Conservation (phyloP, 1,140 invertebrate genomes). For the Aricia agestis region DNA sequence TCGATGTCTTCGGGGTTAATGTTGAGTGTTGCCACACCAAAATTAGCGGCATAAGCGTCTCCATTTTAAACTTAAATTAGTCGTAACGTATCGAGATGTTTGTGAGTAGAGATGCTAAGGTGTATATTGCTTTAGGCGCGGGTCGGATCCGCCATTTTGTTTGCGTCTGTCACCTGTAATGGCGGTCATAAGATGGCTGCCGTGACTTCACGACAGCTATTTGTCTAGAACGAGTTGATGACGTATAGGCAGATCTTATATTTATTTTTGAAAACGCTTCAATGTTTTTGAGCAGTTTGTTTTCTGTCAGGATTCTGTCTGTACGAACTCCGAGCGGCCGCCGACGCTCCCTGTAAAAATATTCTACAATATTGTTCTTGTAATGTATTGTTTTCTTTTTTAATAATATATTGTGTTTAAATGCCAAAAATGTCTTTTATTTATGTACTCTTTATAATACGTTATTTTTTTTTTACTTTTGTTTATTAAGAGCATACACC, state of each 20-base stretch:
- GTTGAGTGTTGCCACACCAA: neutral
- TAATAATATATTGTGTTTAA: constrained; percentile 74
- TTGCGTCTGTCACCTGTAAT: constrained; percentile 10
- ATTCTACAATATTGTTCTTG: constrained; percentile 69
- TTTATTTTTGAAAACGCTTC: constrained; percentile 6
- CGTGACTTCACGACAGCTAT: constrained; percentile 14
- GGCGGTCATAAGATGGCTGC: neutral
- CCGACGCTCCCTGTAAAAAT: constrained; percentile 48
- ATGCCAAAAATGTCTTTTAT: constrained; percentile 40
- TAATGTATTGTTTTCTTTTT: constrained; percentile 73
- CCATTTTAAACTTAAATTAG: constrained; percentile 24
- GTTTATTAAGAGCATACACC: no score
- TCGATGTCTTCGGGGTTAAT: neutral
- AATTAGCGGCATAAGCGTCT: constrained; percentile 20
- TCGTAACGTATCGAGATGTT: constrained; percentile 34
- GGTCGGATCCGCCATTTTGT: constrained; percentile 23
- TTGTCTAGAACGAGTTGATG: neutral
- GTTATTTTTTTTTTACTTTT: no score
- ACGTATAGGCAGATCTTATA: constrained; percentile 21
- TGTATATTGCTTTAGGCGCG: constrained; percentile 42
- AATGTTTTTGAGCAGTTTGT: constrained; percentile 1
- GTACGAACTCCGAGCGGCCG: constrained; percentile 18
- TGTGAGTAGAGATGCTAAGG: constrained; percentile 46
- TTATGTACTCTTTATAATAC: constrained; percentile 16
- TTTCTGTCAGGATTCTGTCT: constrained; percentile 18